Conservation (phyloP, 2,113 vertebrate species). For the Sturnus vulgaris region DNA sequence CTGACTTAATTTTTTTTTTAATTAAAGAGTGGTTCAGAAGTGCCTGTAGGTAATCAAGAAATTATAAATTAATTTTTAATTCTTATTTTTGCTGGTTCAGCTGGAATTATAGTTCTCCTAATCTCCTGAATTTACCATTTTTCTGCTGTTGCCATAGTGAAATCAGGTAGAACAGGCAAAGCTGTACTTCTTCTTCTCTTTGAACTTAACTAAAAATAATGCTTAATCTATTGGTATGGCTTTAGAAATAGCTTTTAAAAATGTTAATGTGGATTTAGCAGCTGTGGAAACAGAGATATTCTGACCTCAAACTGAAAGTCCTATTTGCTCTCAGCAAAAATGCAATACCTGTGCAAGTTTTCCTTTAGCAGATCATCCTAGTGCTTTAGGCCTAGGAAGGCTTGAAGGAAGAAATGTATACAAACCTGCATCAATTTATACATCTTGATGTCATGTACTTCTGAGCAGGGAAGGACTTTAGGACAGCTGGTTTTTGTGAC, state of each 20-base stretch:
- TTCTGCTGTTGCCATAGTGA: constrained; percentile 57
- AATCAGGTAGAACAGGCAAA: constrained; percentile 22
- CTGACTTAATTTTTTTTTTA: constrained; percentile 20
- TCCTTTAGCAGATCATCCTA: not conserved
- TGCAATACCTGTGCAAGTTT: not conserved
- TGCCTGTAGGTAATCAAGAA: constrained; percentile 18
- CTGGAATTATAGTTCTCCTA: constrained; percentile 33
- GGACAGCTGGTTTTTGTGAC: not conserved
- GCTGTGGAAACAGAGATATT: not conserved
- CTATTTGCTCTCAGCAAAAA: not conserved
- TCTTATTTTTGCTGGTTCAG: constrained; percentile 47
- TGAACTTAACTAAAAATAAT: constrained; percentile 66
- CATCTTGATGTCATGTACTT: not conserved
- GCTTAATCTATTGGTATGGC: constrained; percentile 50
- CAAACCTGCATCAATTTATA: not conserved
- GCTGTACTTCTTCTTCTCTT: constrained; percentile 34
- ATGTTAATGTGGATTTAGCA: constrained; percentile 52
- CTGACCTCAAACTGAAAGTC: not conserved
- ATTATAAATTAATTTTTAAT: constrained; percentile 54
- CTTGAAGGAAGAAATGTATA: not conserved
- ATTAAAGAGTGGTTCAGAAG: constrained; percentile 20
- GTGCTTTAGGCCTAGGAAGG: not conserved
- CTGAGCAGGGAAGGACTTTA: not conserved
- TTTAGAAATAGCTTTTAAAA: constrained; percentile 51
- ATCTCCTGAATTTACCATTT: constrained; percentile 36